Evolutionary conservation across 2,888 invertebrate species (phyloP).

Genomic region (Spodoptera littoralis): DNA sequence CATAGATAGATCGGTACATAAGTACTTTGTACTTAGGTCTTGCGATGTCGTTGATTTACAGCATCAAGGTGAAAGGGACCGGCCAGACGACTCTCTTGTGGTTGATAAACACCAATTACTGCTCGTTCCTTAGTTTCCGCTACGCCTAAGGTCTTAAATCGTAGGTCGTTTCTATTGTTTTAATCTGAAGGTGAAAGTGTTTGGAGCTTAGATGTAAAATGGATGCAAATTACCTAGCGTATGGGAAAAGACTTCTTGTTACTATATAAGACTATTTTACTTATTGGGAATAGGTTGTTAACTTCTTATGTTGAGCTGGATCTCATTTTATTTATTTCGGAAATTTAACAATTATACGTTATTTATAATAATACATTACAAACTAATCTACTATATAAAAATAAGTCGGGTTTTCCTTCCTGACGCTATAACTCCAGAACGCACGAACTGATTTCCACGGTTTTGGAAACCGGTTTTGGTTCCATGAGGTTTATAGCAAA

Average conservation of each 20-base stretch:
- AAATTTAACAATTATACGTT: no score
- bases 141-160: constrained; percentile 23
- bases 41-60: constrained; percentile 60
- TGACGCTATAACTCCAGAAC: no score
- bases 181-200: constrained; percentile 43
- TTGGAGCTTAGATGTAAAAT: constrained; percentile 17
- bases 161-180: constrained; percentile 34
- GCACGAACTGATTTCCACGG: no score
- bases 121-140: constrained; percentile 49
- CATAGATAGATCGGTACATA: no score
- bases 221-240: constrained; percentile 3
- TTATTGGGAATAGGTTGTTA: background rate
- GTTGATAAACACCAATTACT: constrained; percentile 63
- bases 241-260: constrained; percentile 14
- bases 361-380: no score
- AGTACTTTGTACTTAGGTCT: constrained; percentile 3
- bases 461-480: no score
- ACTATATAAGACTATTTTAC: background rate
- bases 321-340: no score
- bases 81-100: constrained; percentile 63
- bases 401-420: no score
- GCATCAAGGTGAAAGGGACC: constrained; percentile 74
- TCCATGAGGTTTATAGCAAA: no score
- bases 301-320: no score
- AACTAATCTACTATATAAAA: no score